Percentiles rank a stretch among this genome's conserved stretches.
Conservation (phyloP, 1,140 invertebrate genomes). For the Drosophila nebulosa region DNA sequence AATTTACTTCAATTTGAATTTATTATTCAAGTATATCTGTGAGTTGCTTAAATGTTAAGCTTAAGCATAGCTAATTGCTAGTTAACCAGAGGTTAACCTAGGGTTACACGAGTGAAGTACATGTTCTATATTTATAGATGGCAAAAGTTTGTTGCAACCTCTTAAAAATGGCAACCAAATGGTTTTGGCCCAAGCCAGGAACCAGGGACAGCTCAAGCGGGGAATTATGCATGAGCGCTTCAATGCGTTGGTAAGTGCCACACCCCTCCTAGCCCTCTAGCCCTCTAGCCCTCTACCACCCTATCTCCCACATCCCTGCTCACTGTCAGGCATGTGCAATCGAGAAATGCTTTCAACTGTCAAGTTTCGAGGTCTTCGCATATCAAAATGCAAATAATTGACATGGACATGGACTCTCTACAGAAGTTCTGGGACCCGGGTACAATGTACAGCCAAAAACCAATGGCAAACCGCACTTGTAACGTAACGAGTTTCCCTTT, state of each 20-base stretch:
- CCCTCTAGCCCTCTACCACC: neutral
- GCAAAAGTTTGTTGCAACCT: neutral
- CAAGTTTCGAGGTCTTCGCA: constrained; percentile 12
- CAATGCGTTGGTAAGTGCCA: constrained; percentile 28
- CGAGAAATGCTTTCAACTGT: constrained; percentile 47
- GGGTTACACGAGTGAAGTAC: neutral
- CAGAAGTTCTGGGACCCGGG: neutral
- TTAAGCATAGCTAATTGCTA: neutral
- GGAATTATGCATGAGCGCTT: constrained; percentile 61
- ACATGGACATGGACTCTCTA: constrained; percentile 35
- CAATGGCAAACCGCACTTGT: constrained; percentile 38
- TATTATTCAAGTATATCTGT: too few species aligned
- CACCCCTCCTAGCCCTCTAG: neutral
- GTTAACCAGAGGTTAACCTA: neutral
- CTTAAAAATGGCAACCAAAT: constrained; percentile 34
- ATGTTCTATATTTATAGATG: neutral
- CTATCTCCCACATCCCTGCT: neutral
- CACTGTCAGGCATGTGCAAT: constrained; percentile 25
- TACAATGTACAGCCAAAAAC: neutral
- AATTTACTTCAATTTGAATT: too few species aligned
- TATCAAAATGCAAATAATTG: constrained; percentile 68
- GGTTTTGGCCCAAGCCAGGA: constrained; percentile 31
- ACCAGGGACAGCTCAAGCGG: constrained; percentile 13
- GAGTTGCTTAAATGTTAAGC: neutral
- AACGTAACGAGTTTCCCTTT: constrained; percentile 44